Evolutionary conservation across 2,797 vertebrate genomes (phyloP), one percentile per base, ranked within the genome.

Genomic region (Synanceia verrucosa): DNA sequence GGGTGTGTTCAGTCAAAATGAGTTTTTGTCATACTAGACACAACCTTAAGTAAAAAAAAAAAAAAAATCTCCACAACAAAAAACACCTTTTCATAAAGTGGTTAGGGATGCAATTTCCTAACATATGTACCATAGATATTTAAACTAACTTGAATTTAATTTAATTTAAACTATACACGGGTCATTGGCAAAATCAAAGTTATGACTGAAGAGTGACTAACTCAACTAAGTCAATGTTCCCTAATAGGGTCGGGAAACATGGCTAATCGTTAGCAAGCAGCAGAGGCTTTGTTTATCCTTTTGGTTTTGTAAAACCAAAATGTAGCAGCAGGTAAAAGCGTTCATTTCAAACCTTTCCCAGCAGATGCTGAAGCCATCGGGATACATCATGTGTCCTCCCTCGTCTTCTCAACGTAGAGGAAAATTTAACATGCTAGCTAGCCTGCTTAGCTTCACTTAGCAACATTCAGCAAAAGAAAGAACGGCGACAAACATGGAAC

Each of bases 311-410:
- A 44, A n/a, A 58, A 57, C 11, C 2, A 16, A 62, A 29, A 26
- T 4, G 3, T 5, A 44, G 4, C 8, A 36, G 6, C 3, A 36
- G 28, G 6, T 50, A 59, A 56, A 60, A 53, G 29, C 18, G 6
- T 10, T 12, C 1, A 0, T 21, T 4, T 52, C 79, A 69, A 66
- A 93, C 89, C 87, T 67, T 53, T 70, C 37, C 36, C 69, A 62
- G 73, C 48, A 79, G 78, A 86, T 9, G 70, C 7, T 68, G 88
- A 85, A 70, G 80, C 86, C 90, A 93, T 92, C 55, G 7, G 26
- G 43, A 53, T 2, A 3, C 61, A 74, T 37, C 8, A n/a, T n/a
- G 16, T n/a, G 9, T 48, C n/a, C 31, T 56, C 50, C 34, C 52
- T 43, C 34, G 10, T 55, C 41, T 39, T 68, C 46, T 26, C 33